Base-by-base conservation (phyloP, 2,888 invertebrate species). In the Tridacna crocea region DNA sequence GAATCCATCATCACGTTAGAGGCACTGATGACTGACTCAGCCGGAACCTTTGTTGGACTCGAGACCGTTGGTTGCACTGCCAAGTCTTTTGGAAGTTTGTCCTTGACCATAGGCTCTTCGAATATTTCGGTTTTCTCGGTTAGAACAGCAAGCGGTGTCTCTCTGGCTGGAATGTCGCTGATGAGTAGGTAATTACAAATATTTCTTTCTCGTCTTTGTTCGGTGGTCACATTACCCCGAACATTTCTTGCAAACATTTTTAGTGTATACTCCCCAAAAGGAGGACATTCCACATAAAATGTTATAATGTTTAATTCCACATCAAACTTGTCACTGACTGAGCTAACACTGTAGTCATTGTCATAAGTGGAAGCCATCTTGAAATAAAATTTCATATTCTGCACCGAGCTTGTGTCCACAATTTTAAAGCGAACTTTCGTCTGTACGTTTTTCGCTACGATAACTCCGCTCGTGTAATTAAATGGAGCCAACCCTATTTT, bases 121-220 rank as follows among this genome's bases (percentile, higher is more conserved):
- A 77, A 58, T 13, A 82, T 77, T 74, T 87, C 87, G 17, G 87
- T 84, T 72, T 83, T 84, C 75, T 87, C 87, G 27, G 80, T 84
- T 26, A 84, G 63, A 47, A 87, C 78, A 6, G 79, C 87, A 17
- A 84, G 82, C 22, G 84, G 82, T 3, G 76, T 74, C 36, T 80
- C 80, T 26, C 75, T 51, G 22, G 74, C 75, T n/a, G 58, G 84
- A 11, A 84, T n/a, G 58, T 87, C 87, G 68, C 88, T 89, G 24
- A 89, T 85, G 13, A 90, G 79, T 19, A 90, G 81, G 79, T 90
- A 91, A 72, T 93, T 93, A 77, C 92, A 93, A 47, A 93, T 88
- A 79, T 93, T 93, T 17, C 82, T 80, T 61, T 91, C 83, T 22
- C 66, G 60, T 27, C 83, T 79, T 72, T 83, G 77, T 12, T 79